Base-by-base conservation (phyloP, 2,888 invertebrate genomes). In the Agonopterix heracliana region DNA sequence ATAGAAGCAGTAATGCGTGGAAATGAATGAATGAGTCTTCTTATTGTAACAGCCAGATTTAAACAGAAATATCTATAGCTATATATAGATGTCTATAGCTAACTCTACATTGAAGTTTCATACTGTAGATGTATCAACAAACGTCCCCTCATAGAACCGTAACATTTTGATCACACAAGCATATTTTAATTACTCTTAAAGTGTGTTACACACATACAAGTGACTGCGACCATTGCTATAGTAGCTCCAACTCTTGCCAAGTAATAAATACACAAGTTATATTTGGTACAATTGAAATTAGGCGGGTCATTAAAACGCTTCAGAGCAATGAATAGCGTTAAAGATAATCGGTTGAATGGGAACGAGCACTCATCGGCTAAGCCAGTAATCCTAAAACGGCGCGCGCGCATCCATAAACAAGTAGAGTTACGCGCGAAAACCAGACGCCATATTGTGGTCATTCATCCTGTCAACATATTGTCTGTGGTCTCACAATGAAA, bases 391-490 rank as follows among this genome's bases (percentile, higher is more conserved):
- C 84, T 79, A 80, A 83, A 81, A 74, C 76, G 78, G 81, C 82
- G 81, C 76, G 58, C 64, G 79, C 78, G 81, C 80, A 73, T 49
- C 11, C 74, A 82, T 86, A 85, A 86, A 85, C 83, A 81, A 78
- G 70, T 54, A 65, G 68, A 81, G 75, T 82, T 84, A 82, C 83
- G 82, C 81, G 80, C 77, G 79, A 81, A 81, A 80, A 74, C 75
- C 71, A 67, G 64, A 70, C 73, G 82, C 85, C 86, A 81, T 81
- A 69, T 70, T 81, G 82, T 74, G 78, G 74, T 71, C 83, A 77
- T 84, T 86, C 82, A 82, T 83, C 74, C 84, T 87, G 86, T 88
- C 88, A 86, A 81, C 87, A 81, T 83, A 82, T 83, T 84, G 85
- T 87, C 85, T 79, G 66, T 71, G 81, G 69, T 62, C 70, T 69